phyloP scores from a whole-genome alignment of 2,888 invertebrate genomes.

The Adelphocoris suturalis region DNA sequence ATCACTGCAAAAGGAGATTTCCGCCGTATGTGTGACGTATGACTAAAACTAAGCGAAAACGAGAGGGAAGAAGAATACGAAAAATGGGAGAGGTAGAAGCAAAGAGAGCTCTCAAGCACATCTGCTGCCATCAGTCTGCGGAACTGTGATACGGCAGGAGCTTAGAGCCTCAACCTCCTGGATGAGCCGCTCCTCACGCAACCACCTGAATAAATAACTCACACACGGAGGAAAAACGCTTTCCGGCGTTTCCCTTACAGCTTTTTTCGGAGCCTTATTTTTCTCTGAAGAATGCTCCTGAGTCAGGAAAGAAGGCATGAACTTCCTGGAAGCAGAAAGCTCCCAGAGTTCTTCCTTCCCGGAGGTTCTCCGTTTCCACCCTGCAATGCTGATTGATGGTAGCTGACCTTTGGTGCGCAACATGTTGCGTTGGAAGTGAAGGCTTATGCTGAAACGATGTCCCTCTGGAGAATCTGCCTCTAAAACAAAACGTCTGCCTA shows the following conservation, averaged over 20 bases:
- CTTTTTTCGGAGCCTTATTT: not conserved
- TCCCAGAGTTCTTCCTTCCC: not conserved
- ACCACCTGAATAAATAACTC: conserved; percentile 53
- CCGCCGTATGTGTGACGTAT: too few species aligned
- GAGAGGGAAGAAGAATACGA: too few species aligned
- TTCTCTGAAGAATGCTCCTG: not conserved
- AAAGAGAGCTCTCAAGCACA: conserved; percentile 2
- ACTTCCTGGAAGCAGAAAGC: conserved; percentile 10
- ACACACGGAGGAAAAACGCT: conserved; percentile 6
- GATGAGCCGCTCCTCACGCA: conserved; percentile 12
- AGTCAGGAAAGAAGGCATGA: not conserved
- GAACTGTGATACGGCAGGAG: conserved; percentile 49
- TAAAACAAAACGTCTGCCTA: too few species aligned
- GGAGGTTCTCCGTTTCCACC: not conserved
- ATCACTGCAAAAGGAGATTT: too few species aligned
- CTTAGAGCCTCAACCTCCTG: not conserved
- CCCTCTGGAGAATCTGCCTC: too few species aligned
- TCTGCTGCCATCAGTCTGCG: conserved; percentile 43
- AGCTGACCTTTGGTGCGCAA: not conserved
- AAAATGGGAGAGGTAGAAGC: too few species aligned
- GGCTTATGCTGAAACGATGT: too few species aligned
- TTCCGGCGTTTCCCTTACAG: not conserved
- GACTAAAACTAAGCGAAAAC: too few species aligned
- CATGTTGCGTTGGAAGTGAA: not conserved
- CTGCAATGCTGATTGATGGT: not conserved